These are phyloP conservation scores for Hapalemur alaotrensis DNA, from an alignment of 2,797 vertebrate species.

Conservation along the genomic window DNA sequence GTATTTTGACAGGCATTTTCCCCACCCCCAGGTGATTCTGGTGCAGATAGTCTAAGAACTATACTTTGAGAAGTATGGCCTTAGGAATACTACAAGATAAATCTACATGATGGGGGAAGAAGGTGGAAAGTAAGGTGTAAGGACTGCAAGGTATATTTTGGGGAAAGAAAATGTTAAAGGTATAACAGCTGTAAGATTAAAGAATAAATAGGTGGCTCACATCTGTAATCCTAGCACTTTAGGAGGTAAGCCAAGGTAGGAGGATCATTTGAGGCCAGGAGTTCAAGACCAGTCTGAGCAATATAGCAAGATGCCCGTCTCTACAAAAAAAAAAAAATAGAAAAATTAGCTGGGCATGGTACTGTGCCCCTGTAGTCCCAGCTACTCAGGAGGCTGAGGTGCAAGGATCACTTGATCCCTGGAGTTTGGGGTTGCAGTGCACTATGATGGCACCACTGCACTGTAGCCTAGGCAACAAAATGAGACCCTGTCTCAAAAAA, in stretches of 20 bases:
- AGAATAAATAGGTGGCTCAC: neutral
- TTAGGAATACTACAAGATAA: neutral
- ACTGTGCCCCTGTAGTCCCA: neutral
- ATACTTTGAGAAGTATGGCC: neutral
- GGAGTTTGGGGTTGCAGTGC: no score
- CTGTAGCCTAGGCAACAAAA: neutral
- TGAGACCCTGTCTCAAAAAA: neutral
- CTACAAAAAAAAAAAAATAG: neutral
- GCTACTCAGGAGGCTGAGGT: neutral
- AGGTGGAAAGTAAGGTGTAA: neutral
- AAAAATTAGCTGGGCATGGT: neutral
- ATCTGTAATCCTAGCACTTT: neutral
- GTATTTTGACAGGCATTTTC: conserved; percentile 1
- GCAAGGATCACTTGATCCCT: neutral
- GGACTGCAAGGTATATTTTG: neutral
- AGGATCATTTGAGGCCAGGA: neutral
- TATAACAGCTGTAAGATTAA: neutral
- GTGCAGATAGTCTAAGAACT: conserved; percentile 7
- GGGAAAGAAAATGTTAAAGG: neutral
- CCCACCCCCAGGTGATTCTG: neutral
- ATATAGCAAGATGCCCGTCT: neutral
- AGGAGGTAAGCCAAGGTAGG: neutral
- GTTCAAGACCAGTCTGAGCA: neutral
- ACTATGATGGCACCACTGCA: neutral
- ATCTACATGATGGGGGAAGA: neutral